Evolutionary conservation across 2,797 vertebrate genomes (phyloP), one percentile per base, ranked within the genome.

Genomic region (Gymnothorax javanicus): DNA sequence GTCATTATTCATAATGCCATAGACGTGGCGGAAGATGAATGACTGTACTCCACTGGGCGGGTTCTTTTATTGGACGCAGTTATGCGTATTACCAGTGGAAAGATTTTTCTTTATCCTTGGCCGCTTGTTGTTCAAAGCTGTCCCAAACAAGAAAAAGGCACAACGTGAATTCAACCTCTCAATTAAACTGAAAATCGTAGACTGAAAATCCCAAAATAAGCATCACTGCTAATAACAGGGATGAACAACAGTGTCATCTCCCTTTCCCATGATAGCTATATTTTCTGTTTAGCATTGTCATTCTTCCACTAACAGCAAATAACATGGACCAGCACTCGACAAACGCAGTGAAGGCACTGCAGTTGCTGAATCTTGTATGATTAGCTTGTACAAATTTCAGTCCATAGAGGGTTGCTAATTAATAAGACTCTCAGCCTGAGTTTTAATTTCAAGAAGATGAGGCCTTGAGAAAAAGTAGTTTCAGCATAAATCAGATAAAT

Each of bases 1-100:
- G 91, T 92, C 94, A 95, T 96, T 95, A 95, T 93, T 95, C 94
- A 95, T 93, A 94, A 94, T 92, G 94, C 93, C 93, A 93, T 91
- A 92, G 90, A 91, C 91, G 94, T 91, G 92, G 87, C 88, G 91
- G 88, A 94, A 95, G 94, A 95, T 93, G 93, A 95, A 95, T 94
- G 93, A 94, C 93, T 92, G 89, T 91, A 92, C 92, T 95, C 89
- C 94, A 93, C 86, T 92, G 89, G 91, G 91, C 92, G 90, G 88
- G 89, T 89, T 92, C 90, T 93, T 92, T 94, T 92, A 93, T 92
- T 89, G 89, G 89, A 94, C 91, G 88, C 90, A 92, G 90, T 93
- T 93, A 90, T 85, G 90, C 83, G 87, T 89, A 93, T 92, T 93
- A 84, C 85, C 89, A 90, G 86, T 86, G 88, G n/a, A 81, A 11